Conservation (phyloP, 2,888 invertebrate species). For the Barypeithes pellucidus region DNA sequence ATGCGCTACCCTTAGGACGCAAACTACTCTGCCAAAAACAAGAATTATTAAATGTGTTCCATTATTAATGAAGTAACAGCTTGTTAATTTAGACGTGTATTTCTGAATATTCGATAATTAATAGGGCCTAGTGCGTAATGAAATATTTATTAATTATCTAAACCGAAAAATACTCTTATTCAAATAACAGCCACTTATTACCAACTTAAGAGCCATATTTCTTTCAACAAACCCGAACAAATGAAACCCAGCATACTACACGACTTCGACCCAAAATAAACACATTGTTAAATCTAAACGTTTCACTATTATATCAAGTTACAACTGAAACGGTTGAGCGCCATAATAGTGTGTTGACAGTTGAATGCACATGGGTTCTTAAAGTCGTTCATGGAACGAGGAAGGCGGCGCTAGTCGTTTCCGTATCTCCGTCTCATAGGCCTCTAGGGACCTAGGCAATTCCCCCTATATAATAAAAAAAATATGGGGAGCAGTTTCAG, state of each 20-base stretch:
- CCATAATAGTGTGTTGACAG: slow-evolving; percentile 47
- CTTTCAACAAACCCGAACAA: slow-evolving; percentile 26
- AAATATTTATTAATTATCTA: not conserved
- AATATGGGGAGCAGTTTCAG: slow-evolving; percentile 19
- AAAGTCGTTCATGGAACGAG: slow-evolving; percentile 35
- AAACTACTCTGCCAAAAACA: no score
- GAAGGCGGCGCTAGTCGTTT: slow-evolving; percentile 39
- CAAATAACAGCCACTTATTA: not conserved
- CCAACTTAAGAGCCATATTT: slow-evolving; percentile 6
- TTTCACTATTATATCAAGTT: slow-evolving; percentile 37
- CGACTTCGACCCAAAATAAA: slow-evolving; percentile 37
- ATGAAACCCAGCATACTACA: slow-evolving; percentile 40
- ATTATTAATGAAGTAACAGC: no score
- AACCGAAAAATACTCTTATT: not conserved
- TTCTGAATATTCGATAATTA: no score
- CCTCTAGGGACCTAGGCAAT: slow-evolving; percentile 30
- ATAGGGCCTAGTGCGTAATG: no score
- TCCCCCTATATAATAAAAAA: slow-evolving; percentile 31
- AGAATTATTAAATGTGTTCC: no score
- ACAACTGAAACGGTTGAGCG: slow-evolving; percentile 40
- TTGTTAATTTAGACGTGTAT: no score
- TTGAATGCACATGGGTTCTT: slow-evolving; percentile 39
- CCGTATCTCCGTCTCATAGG: slow-evolving; percentile 35
- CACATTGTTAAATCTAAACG: slow-evolving; percentile 35
- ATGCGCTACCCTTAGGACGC: no score